These are phyloP conservation scores for Liasis olivaceus DNA, from an alignment of 2,797 vertebrate genomes.

Conservation along the genomic window DNA sequence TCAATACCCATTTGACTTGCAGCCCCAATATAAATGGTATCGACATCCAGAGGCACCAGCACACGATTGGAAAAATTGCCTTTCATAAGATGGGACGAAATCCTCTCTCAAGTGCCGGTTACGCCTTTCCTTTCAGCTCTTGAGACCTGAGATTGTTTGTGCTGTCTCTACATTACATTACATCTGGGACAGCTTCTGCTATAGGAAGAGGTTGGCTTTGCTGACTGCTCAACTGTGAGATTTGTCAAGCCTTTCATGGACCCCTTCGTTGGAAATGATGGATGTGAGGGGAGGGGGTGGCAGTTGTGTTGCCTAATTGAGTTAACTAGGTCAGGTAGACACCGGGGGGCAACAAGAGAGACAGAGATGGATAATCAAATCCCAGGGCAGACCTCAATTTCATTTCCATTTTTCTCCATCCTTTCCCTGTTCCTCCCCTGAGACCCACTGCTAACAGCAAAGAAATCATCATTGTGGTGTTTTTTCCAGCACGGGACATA, in stretches of 20 bases:
- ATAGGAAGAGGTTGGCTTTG: neutral
- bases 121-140: neutral
- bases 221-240: neutral
- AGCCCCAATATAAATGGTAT: neutral
- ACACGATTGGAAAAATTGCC: neutral
- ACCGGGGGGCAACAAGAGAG: neutral
- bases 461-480: neutral
- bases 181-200: neutral
- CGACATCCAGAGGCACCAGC: neutral
- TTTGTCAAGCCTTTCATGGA: neutral
- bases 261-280: neutral
- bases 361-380: slow-evolving; percentile 29
- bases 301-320: slow-evolving; percentile 13
- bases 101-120: neutral
- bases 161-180: neutral
- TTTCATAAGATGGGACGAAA: neutral
- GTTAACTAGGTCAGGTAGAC: slow-evolving; percentile 17
- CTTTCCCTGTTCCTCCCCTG: neutral
- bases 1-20: neutral
- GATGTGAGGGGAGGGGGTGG: neutral
- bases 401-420: slow-evolving; percentile 6
- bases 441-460: neutral
- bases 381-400: slow-evolving; percentile 17
- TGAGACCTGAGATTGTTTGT: neutral
- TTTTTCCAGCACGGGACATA: neutral